A percentile compares a stretch with the other conserved stretches of the same genome.
Evolutionary conservation across 2,888 invertebrate species (phyloP).

Genomic region (Zhuqinia jingwanae): DNA sequence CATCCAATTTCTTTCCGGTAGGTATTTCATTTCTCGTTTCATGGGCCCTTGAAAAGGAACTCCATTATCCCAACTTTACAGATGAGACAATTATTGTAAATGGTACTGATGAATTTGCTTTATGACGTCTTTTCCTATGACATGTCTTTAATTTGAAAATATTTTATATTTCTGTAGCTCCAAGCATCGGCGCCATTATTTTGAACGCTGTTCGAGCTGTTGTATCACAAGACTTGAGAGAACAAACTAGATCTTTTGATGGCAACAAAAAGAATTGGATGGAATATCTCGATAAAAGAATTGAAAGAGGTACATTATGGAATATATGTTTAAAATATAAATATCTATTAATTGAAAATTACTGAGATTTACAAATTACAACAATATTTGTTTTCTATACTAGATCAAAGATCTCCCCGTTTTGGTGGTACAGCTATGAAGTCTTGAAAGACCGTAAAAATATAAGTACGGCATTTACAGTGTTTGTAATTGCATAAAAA

Average conservation of each 20-base stretch:
- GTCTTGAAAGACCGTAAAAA: too few species aligned
- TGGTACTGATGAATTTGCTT: too few species aligned
- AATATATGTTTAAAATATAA: too few species aligned
- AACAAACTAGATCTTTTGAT: slow-evolving; percentile 9
- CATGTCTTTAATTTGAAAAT: too few species aligned
- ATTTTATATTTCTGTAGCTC: slow-evolving; percentile 4
- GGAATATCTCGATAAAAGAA: slow-evolving; percentile 32
- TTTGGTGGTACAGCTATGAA: slow-evolving; percentile 31
- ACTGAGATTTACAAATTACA: too few species aligned
- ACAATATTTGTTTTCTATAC: not conserved
- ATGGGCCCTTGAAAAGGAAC: slow-evolving; percentile 22
- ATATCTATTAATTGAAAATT: too few species aligned
- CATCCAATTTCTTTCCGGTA: not conserved
- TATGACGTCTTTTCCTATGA: too few species aligned
- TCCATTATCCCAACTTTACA: slow-evolving; percentile 29
- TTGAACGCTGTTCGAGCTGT: slow-evolving; percentile 1
- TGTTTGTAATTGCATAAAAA: too few species aligned
- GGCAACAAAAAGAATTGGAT: slow-evolving; percentile 32
- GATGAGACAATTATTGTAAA: slow-evolving; percentile 34
- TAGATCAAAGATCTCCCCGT: slow-evolving; percentile 29
- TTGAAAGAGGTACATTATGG: slow-evolving; percentile 1
- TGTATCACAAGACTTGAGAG: not conserved
- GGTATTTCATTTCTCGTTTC: not conserved
- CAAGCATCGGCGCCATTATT: slow-evolving; percentile 1
- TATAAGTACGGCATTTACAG: too few species aligned